These are phyloP conservation scores for Paralichthys olivaceus DNA, from an alignment of 2,113 vertebrate species.

Conservation along the genomic window DNA sequence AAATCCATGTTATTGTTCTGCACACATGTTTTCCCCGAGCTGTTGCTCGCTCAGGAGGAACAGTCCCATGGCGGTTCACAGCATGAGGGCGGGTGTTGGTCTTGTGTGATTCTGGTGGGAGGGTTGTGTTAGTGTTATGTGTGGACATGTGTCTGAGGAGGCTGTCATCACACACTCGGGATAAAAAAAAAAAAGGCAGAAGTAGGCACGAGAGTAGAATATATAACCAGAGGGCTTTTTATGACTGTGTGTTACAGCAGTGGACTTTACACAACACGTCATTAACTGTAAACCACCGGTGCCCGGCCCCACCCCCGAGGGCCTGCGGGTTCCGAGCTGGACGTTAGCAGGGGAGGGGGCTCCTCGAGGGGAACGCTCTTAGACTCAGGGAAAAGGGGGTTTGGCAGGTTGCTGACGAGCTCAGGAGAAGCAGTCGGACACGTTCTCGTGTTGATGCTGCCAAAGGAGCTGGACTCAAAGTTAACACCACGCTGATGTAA, in stretches of 20 bases:
- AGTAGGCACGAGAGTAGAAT: constrained; percentile 4
- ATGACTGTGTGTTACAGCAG: constrained; percentile 18
- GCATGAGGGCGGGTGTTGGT: constrained; percentile 12
- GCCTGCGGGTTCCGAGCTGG: neutral
- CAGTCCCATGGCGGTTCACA: neutral
- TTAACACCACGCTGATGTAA: constrained; percentile 3
- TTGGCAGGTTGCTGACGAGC: constrained; percentile 7
- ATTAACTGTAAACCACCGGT: constrained; percentile 17
- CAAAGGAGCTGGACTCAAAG: constrained; percentile 1
- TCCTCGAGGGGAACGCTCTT: neutral
- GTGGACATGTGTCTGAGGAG: constrained; percentile 24
- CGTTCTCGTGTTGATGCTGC: neutral
- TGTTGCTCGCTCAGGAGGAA: neutral
- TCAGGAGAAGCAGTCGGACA: constrained; percentile 19
- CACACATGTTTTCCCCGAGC: constrained; percentile 41
- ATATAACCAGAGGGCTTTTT: constrained; percentile 50
- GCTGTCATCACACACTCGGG: constrained; percentile 42
- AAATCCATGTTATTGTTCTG: constrained; percentile 36
- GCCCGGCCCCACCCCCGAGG: constrained; percentile 7
- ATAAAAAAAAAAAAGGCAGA: neutral
- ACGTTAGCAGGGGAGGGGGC: constrained; percentile 1
- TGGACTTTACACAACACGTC: constrained; percentile 24
- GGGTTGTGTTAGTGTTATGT: constrained; percentile 9
- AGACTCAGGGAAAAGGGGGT: neutral
- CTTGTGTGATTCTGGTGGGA: constrained; percentile 27